Base-by-base conservation (phyloP, 2,797 vertebrate genomes). In the Periparus ater region DNA sequence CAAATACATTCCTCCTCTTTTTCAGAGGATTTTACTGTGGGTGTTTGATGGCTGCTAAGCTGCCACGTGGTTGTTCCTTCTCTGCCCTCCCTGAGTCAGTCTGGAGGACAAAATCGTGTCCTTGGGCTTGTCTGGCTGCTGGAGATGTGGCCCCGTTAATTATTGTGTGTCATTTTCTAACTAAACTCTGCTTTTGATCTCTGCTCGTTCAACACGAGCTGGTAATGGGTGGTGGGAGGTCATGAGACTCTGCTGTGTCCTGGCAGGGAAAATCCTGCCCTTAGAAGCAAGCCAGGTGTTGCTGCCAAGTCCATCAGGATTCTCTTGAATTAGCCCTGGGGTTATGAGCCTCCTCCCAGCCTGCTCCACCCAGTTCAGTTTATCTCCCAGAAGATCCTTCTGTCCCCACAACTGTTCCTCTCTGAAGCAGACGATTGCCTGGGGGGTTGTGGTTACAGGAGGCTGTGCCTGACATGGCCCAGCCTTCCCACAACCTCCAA, bases 141-240 rank as follows among this genome's bases (percentile, higher is more conserved):
- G 70, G 93, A 81, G 88, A 65, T n/a, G 87, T 25, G 45, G 50
- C 38, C 57, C 14, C 7, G 40, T 84, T 95, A 91, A 96, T 97
- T 85, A 55, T 7, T 6, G 44, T 1, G 42, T 88, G 94, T 77
- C 89, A 15, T 85, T 66, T 30, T 17, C 12, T 13, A 17, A 53
- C 82, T 90, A 12, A 73, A 15, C 54, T 18, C 27, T 32, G 82
- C 18, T 11, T 89, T 77, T 92, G 76, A 91, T 82, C 92, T 88
- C 74, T 60, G 81, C 86, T 93, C 20, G 55, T 84, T 93, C 77
- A 26, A 54, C 57, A 29, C 22, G 29, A 53, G 84, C 89, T 47
- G 74, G 27, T 89, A 74, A 81, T 1, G 44, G 62, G 10, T 71
- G 76, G 23, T 71, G 32, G 76, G 58, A 68, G 90, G 38, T 70